Base-by-base conservation (phyloP, 2,888 invertebrate genomes). In the Macrophya annulata region DNA sequence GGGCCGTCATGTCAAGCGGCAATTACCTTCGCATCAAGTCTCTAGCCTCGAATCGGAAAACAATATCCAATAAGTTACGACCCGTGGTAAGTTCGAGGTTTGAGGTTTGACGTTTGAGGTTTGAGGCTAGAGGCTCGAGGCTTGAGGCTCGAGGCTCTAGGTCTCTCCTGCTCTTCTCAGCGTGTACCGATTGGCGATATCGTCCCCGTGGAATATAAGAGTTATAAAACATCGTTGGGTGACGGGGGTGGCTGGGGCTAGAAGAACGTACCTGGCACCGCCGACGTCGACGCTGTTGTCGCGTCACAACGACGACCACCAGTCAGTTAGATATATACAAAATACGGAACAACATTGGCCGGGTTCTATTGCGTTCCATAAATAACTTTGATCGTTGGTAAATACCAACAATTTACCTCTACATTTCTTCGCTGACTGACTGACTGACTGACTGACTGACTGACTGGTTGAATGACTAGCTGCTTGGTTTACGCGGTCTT, bases 41-140 rank as follows among this genome's bases (percentile, higher is more conserved):
- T 86, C 86, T 87, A 87, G 88, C 88, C 89, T 43, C 25, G 62
- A 90, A 91, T 91, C 89, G 92, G 88, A 90, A 92, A 92, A 91
- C 91, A 89, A 91, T 91, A 91, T 90, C 90, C 90, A 89, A 91
- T 91, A 91, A 90, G 89, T 89, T 81, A 81, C 81, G 43, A 55
- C 77, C 72, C n/a, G 37, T 21, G 43, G 62, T 15, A 31, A 55
- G 77, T 48, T 77, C 51, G 51, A 51, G 51, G 77, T 55, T 51
- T 17, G n/a, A 77, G 77, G 77, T 77, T 74, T 10, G 21, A 45
- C 21, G 72, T 45, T 72, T 12, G 21, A 45, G 77, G 77, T n/a
- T 77, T 1, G 31, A 37, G 71, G 71, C 9, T 71, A 8, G 17
- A 48, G 45, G n/a, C 45, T 72, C 43, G 21, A 43, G 45, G n/a